These are phyloP conservation scores for Habrosyne pyritoides DNA, from an alignment of 2,888 invertebrate species.

Conservation along the genomic window DNA sequence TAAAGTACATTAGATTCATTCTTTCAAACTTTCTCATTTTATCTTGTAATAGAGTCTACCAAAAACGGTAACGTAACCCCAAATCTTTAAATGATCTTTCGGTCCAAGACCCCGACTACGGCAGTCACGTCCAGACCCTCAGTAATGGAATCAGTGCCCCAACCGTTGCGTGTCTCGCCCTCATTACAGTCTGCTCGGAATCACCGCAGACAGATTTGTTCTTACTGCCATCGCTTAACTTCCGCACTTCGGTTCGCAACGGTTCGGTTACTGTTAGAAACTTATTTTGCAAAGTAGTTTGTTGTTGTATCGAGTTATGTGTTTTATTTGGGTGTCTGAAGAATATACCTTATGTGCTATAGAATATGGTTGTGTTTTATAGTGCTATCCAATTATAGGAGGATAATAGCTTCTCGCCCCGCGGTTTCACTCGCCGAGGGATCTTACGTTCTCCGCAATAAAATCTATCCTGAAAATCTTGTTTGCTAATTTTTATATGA, in stretches of 20 bases:
- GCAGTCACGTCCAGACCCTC: background rate
- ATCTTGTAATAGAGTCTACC: too few relatives aligned
- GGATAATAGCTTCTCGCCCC: too few relatives aligned
- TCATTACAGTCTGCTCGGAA: slow-evolving; percentile 33
- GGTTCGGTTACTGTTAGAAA: slow-evolving; percentile 14
- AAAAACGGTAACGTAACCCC: background rate
- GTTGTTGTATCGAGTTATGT: background rate
- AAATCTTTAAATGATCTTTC: too few relatives aligned
- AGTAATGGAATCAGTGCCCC: background rate
- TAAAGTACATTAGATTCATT: too few relatives aligned
- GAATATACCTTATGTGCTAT: background rate
- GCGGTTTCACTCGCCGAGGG: too few relatives aligned
- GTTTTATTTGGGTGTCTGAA: background rate
- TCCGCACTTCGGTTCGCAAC: slow-evolving; percentile 15
- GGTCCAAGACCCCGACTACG: background rate
- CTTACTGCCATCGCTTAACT: slow-evolving; percentile 33
- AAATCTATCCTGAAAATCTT: too few relatives aligned
- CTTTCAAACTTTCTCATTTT: too few relatives aligned
- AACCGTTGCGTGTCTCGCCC: background rate
- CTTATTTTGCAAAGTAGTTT: background rate
- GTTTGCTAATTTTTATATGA: too few relatives aligned
- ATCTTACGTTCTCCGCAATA: too few relatives aligned
- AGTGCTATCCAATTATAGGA: too few relatives aligned
- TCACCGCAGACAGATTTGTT: slow-evolving; percentile 23
- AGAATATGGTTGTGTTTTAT: too few relatives aligned